phyloP scores from a whole-genome alignment of 30 jellyfish, hydroid and myxozoan species.

The Aurelia sp. region DNA sequence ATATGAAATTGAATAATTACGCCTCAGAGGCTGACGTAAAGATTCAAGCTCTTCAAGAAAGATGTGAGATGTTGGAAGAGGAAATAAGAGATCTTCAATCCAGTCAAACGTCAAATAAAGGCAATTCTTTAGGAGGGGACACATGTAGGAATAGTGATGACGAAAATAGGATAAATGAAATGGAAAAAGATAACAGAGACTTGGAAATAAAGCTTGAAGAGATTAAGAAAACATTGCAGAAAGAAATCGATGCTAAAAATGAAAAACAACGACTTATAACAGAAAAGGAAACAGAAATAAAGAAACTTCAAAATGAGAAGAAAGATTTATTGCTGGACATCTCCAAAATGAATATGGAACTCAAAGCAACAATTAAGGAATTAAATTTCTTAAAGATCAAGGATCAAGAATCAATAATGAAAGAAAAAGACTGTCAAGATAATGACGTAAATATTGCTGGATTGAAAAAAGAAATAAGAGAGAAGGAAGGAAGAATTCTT shows the following conservation, averaged over 20 bases:
- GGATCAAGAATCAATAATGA: not conserved
- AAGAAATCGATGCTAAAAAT: not conserved
- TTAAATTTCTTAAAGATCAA: conserved; percentile 6
- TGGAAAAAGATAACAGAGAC: not conserved
- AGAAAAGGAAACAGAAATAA: not conserved
- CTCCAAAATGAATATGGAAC: not conserved
- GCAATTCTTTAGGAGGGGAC: not conserved
- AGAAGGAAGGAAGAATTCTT: not conserved
- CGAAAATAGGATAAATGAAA: not conserved
- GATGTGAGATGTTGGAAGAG: not conserved
- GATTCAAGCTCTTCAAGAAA: no score
- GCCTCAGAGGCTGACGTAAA: no score
- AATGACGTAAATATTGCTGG: not conserved
- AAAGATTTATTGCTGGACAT: not conserved
- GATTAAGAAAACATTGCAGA: not conserved
- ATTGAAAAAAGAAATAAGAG: not conserved
- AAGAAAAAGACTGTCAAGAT: conserved; percentile 7
- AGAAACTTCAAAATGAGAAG: not conserved
- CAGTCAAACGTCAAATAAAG: not conserved
- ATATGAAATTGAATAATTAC: no score
- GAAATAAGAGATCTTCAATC: not conserved
- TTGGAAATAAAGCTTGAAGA: not conserved
- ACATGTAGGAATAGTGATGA: not conserved
- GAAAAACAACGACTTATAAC: not conserved
- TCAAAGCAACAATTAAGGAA: conserved; percentile 18